Evolutionary conservation across 2,888 invertebrate species (phyloP).

Genomic region (Capitulum mitella): DNA sequence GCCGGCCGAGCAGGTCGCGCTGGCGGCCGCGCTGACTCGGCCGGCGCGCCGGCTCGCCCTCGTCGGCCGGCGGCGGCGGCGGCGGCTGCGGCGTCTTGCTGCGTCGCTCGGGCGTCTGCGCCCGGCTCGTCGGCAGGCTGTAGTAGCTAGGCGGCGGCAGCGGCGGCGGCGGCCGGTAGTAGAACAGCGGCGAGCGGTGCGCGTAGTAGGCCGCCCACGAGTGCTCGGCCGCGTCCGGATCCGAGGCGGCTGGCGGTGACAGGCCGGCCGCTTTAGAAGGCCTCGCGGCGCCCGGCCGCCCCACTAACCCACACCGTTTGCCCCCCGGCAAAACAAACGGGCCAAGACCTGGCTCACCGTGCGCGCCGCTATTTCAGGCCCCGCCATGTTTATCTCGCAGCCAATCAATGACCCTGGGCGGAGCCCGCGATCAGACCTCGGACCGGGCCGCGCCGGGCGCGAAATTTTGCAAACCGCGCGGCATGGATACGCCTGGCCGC

Average conservation of each 20-base stretch:
- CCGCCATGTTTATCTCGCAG: not conserved
- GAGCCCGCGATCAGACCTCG: not conserved
- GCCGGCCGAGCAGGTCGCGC: conserved; percentile 13
- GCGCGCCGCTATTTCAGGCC: not conserved
- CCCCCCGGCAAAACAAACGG: not conserved
- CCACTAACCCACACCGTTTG: not conserved
- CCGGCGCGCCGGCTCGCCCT: not conserved
- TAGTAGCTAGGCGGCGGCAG: conserved; percentile 21
- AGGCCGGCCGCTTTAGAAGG: not conserved
- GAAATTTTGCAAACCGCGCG: not conserved
- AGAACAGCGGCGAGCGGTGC: conserved; percentile 9
- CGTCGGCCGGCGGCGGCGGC: not conserved
- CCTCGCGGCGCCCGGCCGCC: not conserved
- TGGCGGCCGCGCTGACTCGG: conserved; percentile 18
- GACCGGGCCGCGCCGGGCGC: not conserved
- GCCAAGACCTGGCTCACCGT: not conserved
- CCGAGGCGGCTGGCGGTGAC: not conserved
- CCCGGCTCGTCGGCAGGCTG: conserved; percentile 16
- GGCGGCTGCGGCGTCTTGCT: conserved; percentile 12
- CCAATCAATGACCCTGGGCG: no score
- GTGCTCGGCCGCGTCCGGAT: not conserved
- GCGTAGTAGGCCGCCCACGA: conserved; percentile 14
- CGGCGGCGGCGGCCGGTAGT: conserved; percentile 16
- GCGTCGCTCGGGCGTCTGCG: not conserved
- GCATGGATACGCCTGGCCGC: not conserved